Evolutionary conservation across 2,113 vertebrate genomes (phyloP), one percentile per base, ranked within the genome.

Genomic region (Arvicanthis niloticus): DNA sequence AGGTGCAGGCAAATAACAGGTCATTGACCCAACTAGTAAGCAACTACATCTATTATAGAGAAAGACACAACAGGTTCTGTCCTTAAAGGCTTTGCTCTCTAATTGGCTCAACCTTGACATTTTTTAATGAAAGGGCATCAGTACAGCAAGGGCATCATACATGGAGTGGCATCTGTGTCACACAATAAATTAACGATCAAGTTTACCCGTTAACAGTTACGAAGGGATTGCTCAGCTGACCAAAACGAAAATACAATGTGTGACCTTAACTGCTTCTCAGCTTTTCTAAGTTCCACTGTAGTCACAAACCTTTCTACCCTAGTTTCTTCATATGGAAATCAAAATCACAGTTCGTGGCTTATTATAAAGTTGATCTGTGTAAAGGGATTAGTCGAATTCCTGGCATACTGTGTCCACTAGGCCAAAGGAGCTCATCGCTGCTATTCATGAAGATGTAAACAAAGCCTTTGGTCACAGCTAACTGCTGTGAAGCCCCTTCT

Each of bases 311-410:
- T 89, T 78, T 82, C 82, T 95, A 12, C 42, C 67, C 93, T 85
- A n/a, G 60, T 89, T 91, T 86, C 72, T 92, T 95, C 65, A n/a
- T 40, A 67, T 78, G 62, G 34, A 89, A 92, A 81, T 88, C 45
- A 95, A 62, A n/a, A 62, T 29, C 73, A 58, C 34, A 70, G 82
- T 34, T 78, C 70, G 51, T 48, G 26, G 65, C 40, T 72, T 75
- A 89, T 76, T 73, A 88, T 75, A 90, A 93, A 89, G 29, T 51
- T 70, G 65, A 13, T 92, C 86, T 76, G 80, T 60, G 68, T 82
- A 95, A 95, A 96, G 56, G 29, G 58, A 13, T 37, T 67, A n/a
- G 17, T 3, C 76, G 67, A 89, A 89, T 91, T 91, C 84, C 73
- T 70, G 40, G 34, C 13, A 56, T 75, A n/a, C 4, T n/a, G 42